Percentiles rank a stretch among this genome's conserved stretches.
Conservation (phyloP, 64 coral and sea anemone species). For the Acropora tenuis region DNA sequence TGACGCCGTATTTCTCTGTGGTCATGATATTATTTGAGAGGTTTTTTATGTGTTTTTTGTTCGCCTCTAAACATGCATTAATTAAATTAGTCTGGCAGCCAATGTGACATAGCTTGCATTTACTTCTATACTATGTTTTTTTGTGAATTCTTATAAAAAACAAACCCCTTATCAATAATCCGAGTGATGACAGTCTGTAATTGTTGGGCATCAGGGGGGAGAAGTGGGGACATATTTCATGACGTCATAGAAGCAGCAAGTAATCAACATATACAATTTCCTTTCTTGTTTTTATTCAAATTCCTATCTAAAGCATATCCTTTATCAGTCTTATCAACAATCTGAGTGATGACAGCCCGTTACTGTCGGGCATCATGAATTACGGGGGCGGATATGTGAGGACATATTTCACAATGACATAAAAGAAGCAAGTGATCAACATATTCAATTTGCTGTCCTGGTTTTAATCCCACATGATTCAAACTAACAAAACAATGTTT, state of each 20-base stretch:
- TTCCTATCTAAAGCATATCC: conserved; percentile 62
- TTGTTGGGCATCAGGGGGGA: no score
- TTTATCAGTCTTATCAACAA: neutral
- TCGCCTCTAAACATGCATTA: no score
- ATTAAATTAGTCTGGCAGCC: conserved; percentile 57
- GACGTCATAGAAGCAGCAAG: no score
- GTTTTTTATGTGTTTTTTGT: no score
- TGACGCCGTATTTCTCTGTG: no score
- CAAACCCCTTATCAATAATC: no score
- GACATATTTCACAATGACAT: conserved; percentile 31
- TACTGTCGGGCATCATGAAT: neutral
- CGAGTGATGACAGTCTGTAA: no score
- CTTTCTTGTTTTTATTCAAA: conserved; percentile 2
- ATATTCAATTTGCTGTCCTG: conserved; percentile 26
- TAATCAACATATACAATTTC: no score
- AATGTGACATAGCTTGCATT: conserved; percentile 58
- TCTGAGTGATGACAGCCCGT: neutral
- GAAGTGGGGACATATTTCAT: no score
- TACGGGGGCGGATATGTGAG: neutral
- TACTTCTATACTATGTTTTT: conserved; percentile 70
- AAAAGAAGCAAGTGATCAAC: conserved; percentile 47
- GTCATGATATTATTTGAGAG: no score
- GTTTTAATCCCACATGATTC: conserved; percentile 22
- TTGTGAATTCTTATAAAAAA: no score
- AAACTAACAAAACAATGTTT: conserved; percentile 9